These are phyloP conservation scores for Alviniconcha marisindica DNA, from an alignment of 1,140 invertebrate genomes.

Conservation along the genomic window DNA sequence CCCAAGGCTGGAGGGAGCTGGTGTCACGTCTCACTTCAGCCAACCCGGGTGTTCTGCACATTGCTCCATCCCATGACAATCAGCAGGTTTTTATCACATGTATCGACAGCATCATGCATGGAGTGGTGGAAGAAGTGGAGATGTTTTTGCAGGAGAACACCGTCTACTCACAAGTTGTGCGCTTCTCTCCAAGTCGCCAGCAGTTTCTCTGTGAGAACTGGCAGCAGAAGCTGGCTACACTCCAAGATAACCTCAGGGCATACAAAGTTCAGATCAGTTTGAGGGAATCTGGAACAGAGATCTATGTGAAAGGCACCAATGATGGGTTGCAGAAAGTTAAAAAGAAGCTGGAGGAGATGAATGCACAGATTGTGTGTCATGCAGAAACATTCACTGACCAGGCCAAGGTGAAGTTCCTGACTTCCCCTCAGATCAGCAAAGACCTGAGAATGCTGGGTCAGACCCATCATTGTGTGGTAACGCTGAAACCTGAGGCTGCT, in stretches of 20 bases:
- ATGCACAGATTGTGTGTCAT: not conserved
- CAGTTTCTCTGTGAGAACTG: not conserved
- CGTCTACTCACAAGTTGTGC: constrained; percentile 24
- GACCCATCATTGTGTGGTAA: constrained; percentile 2
- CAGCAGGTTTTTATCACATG: constrained; percentile 30
- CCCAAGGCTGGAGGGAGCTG: constrained; percentile 26
- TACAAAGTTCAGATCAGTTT: constrained; percentile 1
- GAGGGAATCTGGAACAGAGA: not conserved
- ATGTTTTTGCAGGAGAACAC: constrained; percentile 43
- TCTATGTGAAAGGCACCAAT: constrained; percentile 12
- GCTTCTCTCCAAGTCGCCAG: constrained; percentile 20
- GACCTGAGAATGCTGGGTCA: constrained; percentile 17
- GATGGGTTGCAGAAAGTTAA: constrained; percentile 7
- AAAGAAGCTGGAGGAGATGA: constrained; percentile 7
- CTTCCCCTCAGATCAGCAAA: not conserved
- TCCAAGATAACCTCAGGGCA: not conserved
- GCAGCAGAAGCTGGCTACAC: not conserved
- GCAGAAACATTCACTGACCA: constrained; percentile 2
- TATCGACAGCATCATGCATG: constrained; percentile 38
- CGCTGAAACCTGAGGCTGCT: not conserved
- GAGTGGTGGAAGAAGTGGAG: constrained; percentile 14
- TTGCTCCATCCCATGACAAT: constrained; percentile 1
- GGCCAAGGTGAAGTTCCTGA: constrained; percentile 23
- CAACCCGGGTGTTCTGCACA: not conserved
- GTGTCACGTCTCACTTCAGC: not conserved